phyloP scores from a whole-genome alignment of 2,797 vertebrate genomes.

The Odontamblyopus rebecca region DNA sequence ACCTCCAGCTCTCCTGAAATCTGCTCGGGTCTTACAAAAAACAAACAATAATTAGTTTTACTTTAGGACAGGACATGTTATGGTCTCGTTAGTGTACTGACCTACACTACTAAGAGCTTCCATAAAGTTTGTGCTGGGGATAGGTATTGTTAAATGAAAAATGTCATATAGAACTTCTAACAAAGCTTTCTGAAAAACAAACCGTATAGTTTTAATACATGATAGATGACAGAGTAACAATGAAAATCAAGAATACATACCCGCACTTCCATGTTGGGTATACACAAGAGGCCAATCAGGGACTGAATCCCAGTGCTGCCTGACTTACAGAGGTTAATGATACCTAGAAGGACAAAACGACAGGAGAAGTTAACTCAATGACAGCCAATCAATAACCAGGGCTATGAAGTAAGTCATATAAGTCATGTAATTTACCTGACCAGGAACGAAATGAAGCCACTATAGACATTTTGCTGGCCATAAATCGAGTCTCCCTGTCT shows the following conservation, averaged over 20 bases:
- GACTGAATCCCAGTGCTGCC: slow-evolving; percentile 91
- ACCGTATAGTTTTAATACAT: neutral
- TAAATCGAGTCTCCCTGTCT: slow-evolving; percentile 87
- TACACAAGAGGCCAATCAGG: slow-evolving; percentile 89
- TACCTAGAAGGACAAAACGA: slow-evolving; percentile 72
- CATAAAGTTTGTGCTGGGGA: slow-evolving; percentile 86
- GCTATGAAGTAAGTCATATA: neutral
- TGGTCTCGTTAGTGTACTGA: slow-evolving; percentile 30
- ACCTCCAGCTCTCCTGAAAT: slow-evolving; percentile 90
- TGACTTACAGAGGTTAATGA: slow-evolving; percentile 91
- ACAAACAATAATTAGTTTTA: neutral
- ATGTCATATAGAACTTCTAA: slow-evolving; percentile 91
- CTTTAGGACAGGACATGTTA: neutral
- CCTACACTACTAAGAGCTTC: slow-evolving; percentile 89
- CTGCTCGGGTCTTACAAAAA: slow-evolving; percentile 81
- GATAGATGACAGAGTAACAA: slow-evolving; percentile 1
- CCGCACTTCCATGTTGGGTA: slow-evolving; percentile 94
- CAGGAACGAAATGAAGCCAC: slow-evolving; percentile 91
- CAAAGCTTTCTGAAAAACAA: slow-evolving; percentile 78
- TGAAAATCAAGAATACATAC: slow-evolving; percentile 68
- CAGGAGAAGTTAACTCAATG: neutral
- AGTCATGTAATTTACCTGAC: slow-evolving; percentile 79
- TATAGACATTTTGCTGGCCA: slow-evolving; percentile 92
- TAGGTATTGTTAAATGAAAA: slow-evolving; percentile 87
- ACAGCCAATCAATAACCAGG: neutral